phyloP scores from a whole-genome alignment of 30 jellyfish, hydroid and myxozoan species.

The Cassiopea xamachana region DNA sequence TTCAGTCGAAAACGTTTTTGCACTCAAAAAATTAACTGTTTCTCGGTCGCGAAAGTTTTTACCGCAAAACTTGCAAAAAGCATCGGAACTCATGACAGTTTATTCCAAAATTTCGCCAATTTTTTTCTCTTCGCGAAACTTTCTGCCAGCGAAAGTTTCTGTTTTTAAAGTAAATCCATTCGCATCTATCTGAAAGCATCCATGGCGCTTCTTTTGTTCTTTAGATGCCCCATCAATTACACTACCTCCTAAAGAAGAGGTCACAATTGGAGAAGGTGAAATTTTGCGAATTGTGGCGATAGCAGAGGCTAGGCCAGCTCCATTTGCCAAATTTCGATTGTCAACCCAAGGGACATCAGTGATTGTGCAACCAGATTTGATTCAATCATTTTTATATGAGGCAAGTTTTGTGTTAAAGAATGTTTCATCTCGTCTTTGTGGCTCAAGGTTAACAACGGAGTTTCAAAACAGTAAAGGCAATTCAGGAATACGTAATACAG shows the following conservation, averaged over 20 bases:
- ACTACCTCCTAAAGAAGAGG: not conserved
- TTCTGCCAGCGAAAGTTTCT: too few relatives aligned
- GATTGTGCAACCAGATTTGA: not conserved
- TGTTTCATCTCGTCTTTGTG: slow-evolving; percentile 6
- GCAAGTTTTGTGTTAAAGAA: not conserved
- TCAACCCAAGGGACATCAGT: not conserved
- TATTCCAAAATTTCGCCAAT: too few relatives aligned
- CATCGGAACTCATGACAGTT: too few relatives aligned
- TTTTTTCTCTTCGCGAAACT: too few relatives aligned
- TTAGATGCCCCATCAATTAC: not conserved
- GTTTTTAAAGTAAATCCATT: too few relatives aligned
- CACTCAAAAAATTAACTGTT: too few relatives aligned
- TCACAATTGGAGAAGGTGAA: not conserved
- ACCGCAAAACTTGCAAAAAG: too few relatives aligned
- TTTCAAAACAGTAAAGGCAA: slow-evolving; percentile 3
- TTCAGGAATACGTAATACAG: not conserved
- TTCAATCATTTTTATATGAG: not conserved
- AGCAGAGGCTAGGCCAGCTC: slow-evolving; percentile 6
- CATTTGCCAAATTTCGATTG: not conserved
- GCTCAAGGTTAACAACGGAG: not conserved
- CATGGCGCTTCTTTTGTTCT: too few relatives aligned
- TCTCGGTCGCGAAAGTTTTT: too few relatives aligned
- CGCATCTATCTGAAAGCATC: too few relatives aligned
- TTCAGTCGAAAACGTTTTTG: too few relatives aligned
- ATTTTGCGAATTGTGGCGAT: not conserved